A percentile compares a stretch with the other conserved stretches of the same genome.
These are phyloP conservation scores for Podiceps cristatus DNA, from an alignment of 2,113 vertebrate species.

Conservation along the genomic window DNA sequence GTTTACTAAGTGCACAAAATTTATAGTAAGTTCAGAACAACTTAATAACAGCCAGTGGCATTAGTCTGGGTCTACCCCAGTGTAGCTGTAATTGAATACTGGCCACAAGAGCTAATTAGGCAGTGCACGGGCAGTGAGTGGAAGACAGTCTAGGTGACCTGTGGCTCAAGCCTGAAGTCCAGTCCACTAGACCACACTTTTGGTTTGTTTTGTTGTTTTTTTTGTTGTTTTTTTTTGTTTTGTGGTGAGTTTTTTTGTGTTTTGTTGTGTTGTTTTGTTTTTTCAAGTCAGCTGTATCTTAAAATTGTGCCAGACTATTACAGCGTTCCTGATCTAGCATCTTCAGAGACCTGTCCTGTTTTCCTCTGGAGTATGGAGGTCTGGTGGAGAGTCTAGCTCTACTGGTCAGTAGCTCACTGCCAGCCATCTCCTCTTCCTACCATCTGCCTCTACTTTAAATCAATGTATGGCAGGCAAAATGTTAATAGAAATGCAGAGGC, in stretches of 20 bases:
- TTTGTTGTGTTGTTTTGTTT: no score
- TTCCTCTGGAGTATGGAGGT: not conserved
- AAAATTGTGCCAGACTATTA: not conserved
- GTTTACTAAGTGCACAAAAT: not conserved
- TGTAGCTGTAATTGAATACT: not conserved
- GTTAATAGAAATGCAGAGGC: not conserved
- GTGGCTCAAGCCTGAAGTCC: not conserved
- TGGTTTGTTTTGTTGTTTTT: no score
- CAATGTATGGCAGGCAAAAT: rapidly evolving
- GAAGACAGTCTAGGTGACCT: not conserved
- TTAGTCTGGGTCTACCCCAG: not conserved
- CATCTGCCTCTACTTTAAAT: not conserved
- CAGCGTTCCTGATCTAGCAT: not conserved
- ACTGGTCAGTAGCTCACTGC: not conserved
- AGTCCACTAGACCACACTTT: not conserved
- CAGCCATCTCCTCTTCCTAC: not conserved
- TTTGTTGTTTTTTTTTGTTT: no score
- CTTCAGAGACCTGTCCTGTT: not conserved
- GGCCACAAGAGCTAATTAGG: not conserved
- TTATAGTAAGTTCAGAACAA: not conserved
- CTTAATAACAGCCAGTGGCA: not conserved
- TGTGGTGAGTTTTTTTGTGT: no score
- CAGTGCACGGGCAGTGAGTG: not conserved
- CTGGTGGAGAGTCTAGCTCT: not conserved
- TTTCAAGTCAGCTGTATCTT: not conserved